These are phyloP conservation scores for Oxystoma pomonae DNA, from an alignment of 2,888 invertebrate genomes.

Conservation along the genomic window DNA sequence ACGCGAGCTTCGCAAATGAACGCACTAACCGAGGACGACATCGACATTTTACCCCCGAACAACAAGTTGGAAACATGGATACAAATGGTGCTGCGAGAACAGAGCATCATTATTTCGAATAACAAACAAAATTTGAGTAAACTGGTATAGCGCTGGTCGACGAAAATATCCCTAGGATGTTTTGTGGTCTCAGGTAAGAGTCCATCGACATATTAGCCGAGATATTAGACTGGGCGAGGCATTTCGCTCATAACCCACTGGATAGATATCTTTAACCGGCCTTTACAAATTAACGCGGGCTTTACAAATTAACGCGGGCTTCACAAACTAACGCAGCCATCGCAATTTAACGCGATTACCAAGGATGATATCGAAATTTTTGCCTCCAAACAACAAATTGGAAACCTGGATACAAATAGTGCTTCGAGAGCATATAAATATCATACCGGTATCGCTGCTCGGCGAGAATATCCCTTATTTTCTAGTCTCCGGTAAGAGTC, in stretches of 20 bases:
- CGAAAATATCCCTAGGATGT: slow-evolving; percentile 16
- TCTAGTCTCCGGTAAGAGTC: too few species aligned
- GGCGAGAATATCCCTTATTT: too few species aligned
- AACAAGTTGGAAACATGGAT: slow-evolving; percentile 35
- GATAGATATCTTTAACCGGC: too few species aligned
- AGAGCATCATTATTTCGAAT: slow-evolving; percentile 26
- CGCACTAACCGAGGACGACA: slow-evolving; percentile 20
- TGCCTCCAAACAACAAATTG: slow-evolving; percentile 26
- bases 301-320: too few species aligned
- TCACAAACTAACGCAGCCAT: too few species aligned
- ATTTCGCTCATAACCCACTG: too few species aligned
- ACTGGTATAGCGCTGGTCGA: slow-evolving; percentile 3
- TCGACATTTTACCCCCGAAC: slow-evolving; percentile 27
- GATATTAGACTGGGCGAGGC: too few species aligned
- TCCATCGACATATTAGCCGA: neutral
- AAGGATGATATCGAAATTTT: slow-evolving; percentile 27
- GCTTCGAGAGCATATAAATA: slow-evolving; percentile 33
- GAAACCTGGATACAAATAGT: slow-evolving; percentile 37
- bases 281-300: too few species aligned
- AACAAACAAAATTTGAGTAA: slow-evolving; percentile 16
- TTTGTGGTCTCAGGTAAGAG: slow-evolving; percentile 29
- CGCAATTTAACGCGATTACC: too few species aligned
- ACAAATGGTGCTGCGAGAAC: slow-evolving; percentile 33
- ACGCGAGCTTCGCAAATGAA: too few species aligned
- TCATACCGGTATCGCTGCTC: too few species aligned